Percentiles rank a stretch among this genome's conserved stretches.
Evolutionary conservation across 2,113 vertebrate species (phyloP).

Genomic region (Prinia subflava): DNA sequence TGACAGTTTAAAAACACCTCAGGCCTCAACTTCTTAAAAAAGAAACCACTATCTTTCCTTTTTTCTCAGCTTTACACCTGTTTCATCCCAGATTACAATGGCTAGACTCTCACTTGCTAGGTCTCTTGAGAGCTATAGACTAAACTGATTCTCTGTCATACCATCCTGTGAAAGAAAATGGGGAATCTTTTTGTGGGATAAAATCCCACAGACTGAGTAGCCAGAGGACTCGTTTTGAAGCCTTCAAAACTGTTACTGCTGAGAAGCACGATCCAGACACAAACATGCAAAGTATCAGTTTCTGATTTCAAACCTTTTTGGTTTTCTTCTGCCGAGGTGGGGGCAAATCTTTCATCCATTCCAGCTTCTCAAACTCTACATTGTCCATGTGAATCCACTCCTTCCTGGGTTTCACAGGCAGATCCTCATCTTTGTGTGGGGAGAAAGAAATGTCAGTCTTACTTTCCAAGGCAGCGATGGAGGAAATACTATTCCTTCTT

Average conservation of each 20-base stretch:
- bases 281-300: background rate
- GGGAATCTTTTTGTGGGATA: background rate
- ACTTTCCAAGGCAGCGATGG: background rate
- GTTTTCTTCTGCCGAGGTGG: constrained; percentile 79
- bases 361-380: constrained; percentile 90
- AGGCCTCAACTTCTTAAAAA: background rate
- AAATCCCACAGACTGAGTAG: background rate
- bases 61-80: background rate
- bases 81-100: background rate
- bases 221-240: background rate
- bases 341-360: constrained; percentile 90
- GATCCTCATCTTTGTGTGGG: constrained; percentile 29
- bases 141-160: background rate
- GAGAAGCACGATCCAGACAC: background rate
- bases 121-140: background rate
- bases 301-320: constrained; percentile 74
- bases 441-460: background rate
- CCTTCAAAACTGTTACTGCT: background rate
- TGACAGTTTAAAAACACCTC: background rate
- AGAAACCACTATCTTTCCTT: background rate
- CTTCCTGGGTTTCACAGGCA: constrained; percentile 84
- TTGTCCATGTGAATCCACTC: constrained; percentile 94
- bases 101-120: background rate
- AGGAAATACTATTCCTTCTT: background rate
- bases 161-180: background rate